These are phyloP conservation scores for Hypomecis atomaria DNA, from an alignment of 2,888 invertebrate genomes.

Conservation along the genomic window DNA sequence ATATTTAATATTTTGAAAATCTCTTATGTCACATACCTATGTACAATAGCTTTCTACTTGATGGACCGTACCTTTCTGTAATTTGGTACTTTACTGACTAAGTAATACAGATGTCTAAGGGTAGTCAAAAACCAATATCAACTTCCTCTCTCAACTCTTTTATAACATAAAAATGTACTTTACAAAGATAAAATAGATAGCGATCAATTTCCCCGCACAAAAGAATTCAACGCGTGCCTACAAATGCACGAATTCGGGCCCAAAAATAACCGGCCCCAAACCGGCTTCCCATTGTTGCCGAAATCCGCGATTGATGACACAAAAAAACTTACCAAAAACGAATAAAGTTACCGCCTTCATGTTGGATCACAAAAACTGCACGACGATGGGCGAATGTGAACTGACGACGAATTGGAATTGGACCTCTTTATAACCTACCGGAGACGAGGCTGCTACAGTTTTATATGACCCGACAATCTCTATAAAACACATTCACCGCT, in stretches of 20 bases:
- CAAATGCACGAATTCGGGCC: neutral
- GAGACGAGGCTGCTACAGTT: conserved; percentile 48
- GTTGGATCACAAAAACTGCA: conserved; percentile 49
- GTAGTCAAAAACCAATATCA: too few relatives aligned
- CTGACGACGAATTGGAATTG: conserved; percentile 54
- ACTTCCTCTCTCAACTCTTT: too few relatives aligned
- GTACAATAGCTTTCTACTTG: too few relatives aligned
- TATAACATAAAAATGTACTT: too few relatives aligned
- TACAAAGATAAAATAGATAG: conserved; percentile 2
- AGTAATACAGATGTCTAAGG: too few relatives aligned
- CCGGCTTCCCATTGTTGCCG: conserved; percentile 21
- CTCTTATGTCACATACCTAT: too few relatives aligned
- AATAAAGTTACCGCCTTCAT: conserved; percentile 71
- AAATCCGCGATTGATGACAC: conserved; percentile 24
- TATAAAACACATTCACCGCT: conserved; percentile 21
- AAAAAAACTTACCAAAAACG: conserved; percentile 69
- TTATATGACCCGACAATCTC: conserved; percentile 31
- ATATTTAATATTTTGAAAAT: too few relatives aligned
- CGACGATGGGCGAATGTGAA: conserved; percentile 49
- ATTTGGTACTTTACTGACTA: too few relatives aligned
- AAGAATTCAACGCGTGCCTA: conserved; percentile 27
- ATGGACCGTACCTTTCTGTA: too few relatives aligned
- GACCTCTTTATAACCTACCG: conserved; percentile 58
- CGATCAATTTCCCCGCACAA: conserved; percentile 16
- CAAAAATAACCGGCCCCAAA: conserved; percentile 28